Percentiles rank a stretch among this genome's conserved stretches.
phyloP scores from a whole-genome alignment of 2,113 vertebrate genomes.

The Esox niger region DNA sequence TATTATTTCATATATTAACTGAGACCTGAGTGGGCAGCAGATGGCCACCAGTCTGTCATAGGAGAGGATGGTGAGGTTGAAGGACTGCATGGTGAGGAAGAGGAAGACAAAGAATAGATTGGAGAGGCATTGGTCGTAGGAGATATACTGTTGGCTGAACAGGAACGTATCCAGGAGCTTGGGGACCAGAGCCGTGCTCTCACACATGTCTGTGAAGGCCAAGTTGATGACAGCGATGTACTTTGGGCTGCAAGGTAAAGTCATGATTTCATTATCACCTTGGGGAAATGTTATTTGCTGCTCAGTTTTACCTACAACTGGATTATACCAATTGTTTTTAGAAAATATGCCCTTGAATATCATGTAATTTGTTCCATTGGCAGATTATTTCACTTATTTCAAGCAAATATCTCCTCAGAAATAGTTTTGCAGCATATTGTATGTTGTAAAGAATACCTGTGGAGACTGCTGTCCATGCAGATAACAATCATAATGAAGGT shows the following conservation, averaged over 20 bases:
- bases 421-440: too few species aligned
- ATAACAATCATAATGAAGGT: slow-evolving; percentile 38
- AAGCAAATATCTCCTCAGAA: too few species aligned
- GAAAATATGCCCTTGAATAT: too few species aligned
- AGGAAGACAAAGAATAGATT: slow-evolving; percentile 67
- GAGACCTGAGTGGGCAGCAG: slow-evolving; percentile 45
- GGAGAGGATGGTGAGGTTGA: slow-evolving; percentile 64
- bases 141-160: slow-evolving; percentile 50
- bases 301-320: too few species aligned
- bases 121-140: slow-evolving; percentile 57
- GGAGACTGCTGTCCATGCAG: slow-evolving; percentile 14
- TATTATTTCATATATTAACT: too few species aligned
- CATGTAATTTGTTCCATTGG: too few species aligned
- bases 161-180: slow-evolving; percentile 66
- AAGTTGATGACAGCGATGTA: slow-evolving; percentile 69
- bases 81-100: slow-evolving; percentile 59
- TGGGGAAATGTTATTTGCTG: too few species aligned
- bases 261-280: too few species aligned
- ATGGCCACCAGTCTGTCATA: slow-evolving; percentile 72
- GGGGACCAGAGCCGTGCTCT: slow-evolving; percentile 63
- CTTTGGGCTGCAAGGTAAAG: slow-evolving; percentile 51
- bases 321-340: too few species aligned
- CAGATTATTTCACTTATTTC: too few species aligned
- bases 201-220: slow-evolving; percentile 64
- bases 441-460: slow-evolving; percentile 17